Evolutionary conservation across 2,797 vertebrate genomes (phyloP).

Genomic region (Microctenopoma lineatum): DNA sequence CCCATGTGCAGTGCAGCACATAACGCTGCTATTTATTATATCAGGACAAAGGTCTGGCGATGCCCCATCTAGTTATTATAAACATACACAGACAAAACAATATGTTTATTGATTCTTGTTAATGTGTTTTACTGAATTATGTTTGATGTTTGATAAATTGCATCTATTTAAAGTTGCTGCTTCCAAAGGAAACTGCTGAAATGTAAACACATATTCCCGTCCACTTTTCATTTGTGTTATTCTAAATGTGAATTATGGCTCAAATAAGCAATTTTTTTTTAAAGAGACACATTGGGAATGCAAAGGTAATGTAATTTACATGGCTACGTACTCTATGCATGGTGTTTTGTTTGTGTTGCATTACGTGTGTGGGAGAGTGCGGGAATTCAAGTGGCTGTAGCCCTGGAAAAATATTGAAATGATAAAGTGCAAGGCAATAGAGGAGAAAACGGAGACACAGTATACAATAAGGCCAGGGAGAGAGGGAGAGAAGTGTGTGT

Average conservation of each 20-base stretch:
- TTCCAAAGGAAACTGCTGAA: not conserved
- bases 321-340: not conserved
- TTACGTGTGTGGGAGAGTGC: constrained; percentile 22
- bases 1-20: too few species aligned
- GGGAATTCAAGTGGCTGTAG: constrained; percentile 38
- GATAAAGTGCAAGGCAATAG: constrained; percentile 22
- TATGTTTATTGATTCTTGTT: not conserved
- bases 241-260: not conserved
- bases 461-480: constrained; percentile 6
- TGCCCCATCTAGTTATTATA: not conserved
- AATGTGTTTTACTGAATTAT: not conserved
- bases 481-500: constrained; percentile 6
- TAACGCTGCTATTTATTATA: not conserved
- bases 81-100: not conserved
- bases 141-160: not conserved
- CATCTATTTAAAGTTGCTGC: not conserved
- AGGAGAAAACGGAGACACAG: not conserved
- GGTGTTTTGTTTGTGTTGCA: constrained; percentile 36
- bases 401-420: constrained; percentile 35
- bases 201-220: not conserved
- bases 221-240: not conserved
- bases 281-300: constrained; percentile 6
- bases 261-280: not conserved
- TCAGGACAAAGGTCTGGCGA: not conserved
- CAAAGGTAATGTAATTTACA: constrained; percentile 15